A percentile compares a stretch with the other conserved stretches of the same genome.
phyloP scores from a whole-genome alignment of 2,113 vertebrate species.

The Odocoileus hemionus region DNA sequence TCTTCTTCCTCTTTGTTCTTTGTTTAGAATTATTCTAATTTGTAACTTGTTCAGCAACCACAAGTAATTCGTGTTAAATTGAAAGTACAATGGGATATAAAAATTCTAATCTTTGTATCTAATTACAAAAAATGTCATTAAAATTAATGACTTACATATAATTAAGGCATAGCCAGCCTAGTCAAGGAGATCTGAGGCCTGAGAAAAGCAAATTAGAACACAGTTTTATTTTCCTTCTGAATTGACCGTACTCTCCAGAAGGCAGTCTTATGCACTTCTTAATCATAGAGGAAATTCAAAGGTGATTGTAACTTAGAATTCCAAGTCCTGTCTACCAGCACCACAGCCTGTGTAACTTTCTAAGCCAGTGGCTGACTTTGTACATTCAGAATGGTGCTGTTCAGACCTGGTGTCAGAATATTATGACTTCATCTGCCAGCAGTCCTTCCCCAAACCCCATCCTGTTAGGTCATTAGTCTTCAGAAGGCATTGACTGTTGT shows the following conservation, averaged over 20 bases:
- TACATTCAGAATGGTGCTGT: not conserved
- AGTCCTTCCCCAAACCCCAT: no score
- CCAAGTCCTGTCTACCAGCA: not conserved
- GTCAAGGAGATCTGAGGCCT: constrained; percentile 29
- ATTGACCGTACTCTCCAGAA: not conserved
- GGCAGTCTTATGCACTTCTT: not conserved
- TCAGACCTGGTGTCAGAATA: not conserved
- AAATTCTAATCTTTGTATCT: constrained; percentile 58
- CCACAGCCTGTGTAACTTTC: not conserved
- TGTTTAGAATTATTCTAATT: constrained; percentile 54
- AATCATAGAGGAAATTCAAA: not conserved
- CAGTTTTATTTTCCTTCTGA: not conserved
- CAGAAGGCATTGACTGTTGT: not conserved
- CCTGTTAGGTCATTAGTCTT: not conserved
- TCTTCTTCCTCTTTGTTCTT: constrained; percentile 33
- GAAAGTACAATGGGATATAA: constrained; percentile 44
- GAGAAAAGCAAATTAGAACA: not conserved
- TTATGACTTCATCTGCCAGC: not conserved
- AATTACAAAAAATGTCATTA: constrained; percentile 64
- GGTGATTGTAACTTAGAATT: not conserved
- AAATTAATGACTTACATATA: constrained; percentile 59
- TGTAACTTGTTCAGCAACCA: constrained; percentile 45
- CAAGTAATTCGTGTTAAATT: constrained; percentile 49
- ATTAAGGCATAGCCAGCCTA: constrained; percentile 46
- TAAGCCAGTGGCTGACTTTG: not conserved